phyloP scores from a whole-genome alignment of 2,888 invertebrate genomes.

The Mythimna loreyi region DNA sequence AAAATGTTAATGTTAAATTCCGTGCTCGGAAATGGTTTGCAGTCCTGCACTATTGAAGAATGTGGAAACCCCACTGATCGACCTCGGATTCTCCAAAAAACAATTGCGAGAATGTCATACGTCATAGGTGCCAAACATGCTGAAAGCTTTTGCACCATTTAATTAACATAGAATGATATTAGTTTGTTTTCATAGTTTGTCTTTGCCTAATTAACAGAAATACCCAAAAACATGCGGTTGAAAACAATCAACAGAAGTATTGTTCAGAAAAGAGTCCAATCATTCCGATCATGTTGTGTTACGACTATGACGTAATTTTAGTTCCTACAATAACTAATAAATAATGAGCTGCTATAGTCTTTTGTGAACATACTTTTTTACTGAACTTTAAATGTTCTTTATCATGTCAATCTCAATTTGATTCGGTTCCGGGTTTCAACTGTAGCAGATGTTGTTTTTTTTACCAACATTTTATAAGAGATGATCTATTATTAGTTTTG shows the following conservation, averaged over 20 bases:
- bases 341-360: constrained; percentile 26
- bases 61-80: too few species aligned
- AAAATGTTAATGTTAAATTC: background rate
- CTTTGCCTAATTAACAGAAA: constrained; percentile 16
- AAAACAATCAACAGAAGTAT: constrained; percentile 24
- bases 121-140: background rate
- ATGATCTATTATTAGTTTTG: too few species aligned
- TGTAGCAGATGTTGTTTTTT: background rate
- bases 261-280: constrained; percentile 37
- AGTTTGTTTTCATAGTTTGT: background rate
- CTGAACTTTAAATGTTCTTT: constrained; percentile 23
- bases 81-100: too few species aligned
- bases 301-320: constrained; percentile 41
- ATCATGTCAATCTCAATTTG: constrained; percentile 35
- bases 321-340: constrained; percentile 18
- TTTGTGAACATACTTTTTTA: constrained; percentile 43
- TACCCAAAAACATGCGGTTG: constrained; percentile 8
- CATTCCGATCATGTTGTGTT: constrained; percentile 22
- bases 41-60: too few species aligned
- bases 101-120: background rate
- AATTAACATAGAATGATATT: background rate
- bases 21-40: background rate
- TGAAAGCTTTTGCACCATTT: background rate
- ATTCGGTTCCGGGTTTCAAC: constrained; percentile 2
- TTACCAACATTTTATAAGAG: too few species aligned